Percentiles rank a stretch among this genome's conserved stretches.
Evolutionary conservation across 92 coral and sea anemone species (phyloP).

Genomic region (Heliopora coerulea): DNA sequence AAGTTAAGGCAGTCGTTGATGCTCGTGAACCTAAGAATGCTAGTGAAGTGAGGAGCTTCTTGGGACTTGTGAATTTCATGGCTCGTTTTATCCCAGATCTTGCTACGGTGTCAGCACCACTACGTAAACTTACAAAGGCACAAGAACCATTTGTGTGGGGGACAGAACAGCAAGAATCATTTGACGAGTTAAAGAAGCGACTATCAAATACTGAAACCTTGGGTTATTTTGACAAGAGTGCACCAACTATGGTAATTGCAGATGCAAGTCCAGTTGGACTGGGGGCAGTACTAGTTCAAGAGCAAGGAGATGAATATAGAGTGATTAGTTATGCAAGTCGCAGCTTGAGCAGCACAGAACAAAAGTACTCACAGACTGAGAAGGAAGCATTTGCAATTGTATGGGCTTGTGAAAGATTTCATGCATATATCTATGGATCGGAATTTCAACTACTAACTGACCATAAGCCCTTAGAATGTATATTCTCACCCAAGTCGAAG

Average conservation of each 20-base stretch:
- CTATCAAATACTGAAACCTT: not conserved
- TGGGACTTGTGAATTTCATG: not conserved
- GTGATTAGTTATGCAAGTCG: conserved; percentile 49
- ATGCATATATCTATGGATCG: conserved; percentile 32
- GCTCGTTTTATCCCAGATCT: conserved; percentile 28
- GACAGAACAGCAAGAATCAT: conserved; percentile 11
- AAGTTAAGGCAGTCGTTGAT: conserved; percentile 21
- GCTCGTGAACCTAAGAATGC: conserved; percentile 32
- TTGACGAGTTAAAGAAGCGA: not conserved
- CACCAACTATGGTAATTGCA: conserved; percentile 45
- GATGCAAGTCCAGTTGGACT: conserved; percentile 50
- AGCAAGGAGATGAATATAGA: conserved; percentile 43
- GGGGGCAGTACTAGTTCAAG: conserved; percentile 48
- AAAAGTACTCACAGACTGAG: conserved; percentile 52
- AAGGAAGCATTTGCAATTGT: conserved; percentile 58
- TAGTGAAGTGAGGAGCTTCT: conserved; percentile 24
- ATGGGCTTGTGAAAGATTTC: conserved; percentile 57
- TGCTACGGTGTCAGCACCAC: conserved; percentile 35
- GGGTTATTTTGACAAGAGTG: conserved; percentile 38
- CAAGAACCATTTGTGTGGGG: not conserved
- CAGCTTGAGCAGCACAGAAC: conserved; percentile 40
- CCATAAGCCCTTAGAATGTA: not conserved
- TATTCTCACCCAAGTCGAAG: not conserved
- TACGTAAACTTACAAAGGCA: conserved; percentile 30
- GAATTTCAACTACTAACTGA: not conserved